These are phyloP conservation scores for Taenioides sp. DNA, from an alignment of 2,797 vertebrate genomes.

Conservation along the genomic window DNA sequence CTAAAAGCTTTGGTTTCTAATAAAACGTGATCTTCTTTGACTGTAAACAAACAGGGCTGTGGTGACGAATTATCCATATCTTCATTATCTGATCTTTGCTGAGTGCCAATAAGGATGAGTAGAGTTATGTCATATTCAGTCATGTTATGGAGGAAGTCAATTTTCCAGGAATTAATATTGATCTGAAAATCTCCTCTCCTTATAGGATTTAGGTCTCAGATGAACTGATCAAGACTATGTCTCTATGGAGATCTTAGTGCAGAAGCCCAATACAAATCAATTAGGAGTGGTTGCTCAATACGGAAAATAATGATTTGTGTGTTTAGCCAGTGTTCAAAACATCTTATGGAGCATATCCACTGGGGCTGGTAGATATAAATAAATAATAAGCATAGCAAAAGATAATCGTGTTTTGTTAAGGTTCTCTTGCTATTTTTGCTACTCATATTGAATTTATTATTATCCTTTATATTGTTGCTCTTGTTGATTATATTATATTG, in stretches of 20 bases:
- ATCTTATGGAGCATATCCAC: neutral
- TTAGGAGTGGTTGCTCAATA: neutral
- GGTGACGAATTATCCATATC: slow-evolving; percentile 36
- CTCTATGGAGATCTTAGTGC: neutral
- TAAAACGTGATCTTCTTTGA: slow-evolving; percentile 55
- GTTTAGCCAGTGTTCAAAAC: no score
- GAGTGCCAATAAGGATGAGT: slow-evolving; percentile 27
- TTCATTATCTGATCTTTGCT: slow-evolving; percentile 27
- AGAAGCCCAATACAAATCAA: neutral
- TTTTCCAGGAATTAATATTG: slow-evolving; percentile 32
- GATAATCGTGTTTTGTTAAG: no score
- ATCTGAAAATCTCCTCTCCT: slow-evolving; percentile 28
- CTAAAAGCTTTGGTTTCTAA: slow-evolving; percentile 55
- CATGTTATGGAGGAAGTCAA: slow-evolving; percentile 16
- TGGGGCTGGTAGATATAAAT: neutral
- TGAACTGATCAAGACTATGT: slow-evolving; percentile 14
- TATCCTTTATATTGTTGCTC: no score
- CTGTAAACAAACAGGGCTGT: slow-evolving; percentile 16
- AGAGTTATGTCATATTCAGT: slow-evolving; percentile 41
- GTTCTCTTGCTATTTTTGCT: no score
- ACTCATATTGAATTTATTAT: no score
- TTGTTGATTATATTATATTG: no score
- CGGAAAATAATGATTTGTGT: neutral
- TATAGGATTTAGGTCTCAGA: slow-evolving; percentile 18
- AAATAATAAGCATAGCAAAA: neutral